phyloP scores from a whole-genome alignment of 2,888 invertebrate genomes.

The Zele albiditarsus region DNA sequence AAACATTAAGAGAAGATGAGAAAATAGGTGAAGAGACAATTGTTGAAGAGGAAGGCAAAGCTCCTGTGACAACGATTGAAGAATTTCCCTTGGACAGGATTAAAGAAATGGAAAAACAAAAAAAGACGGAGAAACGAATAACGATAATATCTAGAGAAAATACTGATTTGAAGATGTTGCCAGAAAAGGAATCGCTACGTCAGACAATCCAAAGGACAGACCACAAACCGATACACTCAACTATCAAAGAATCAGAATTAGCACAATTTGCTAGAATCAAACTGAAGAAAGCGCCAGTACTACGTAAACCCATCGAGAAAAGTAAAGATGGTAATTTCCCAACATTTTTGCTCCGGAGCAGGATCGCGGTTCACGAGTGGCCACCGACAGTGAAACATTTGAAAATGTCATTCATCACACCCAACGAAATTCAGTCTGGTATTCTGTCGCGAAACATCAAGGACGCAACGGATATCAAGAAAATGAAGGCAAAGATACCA shows the following conservation, averaged over 20 bases:
- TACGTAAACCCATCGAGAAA: slow-evolving; percentile 56
- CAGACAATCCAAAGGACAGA: slow-evolving; percentile 78
- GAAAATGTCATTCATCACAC: slow-evolving; percentile 73
- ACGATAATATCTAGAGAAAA: slow-evolving; percentile 56
- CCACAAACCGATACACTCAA: slow-evolving; percentile 77
- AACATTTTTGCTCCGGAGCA: slow-evolving; percentile 82
- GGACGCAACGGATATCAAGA: slow-evolving; percentile 80
- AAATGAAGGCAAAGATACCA: slow-evolving; percentile 76
- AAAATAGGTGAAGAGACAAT: slow-evolving; percentile 60
- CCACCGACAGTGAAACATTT: slow-evolving; percentile 77
- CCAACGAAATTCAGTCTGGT: slow-evolving; percentile 77
- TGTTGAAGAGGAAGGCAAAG: slow-evolving; percentile 45
- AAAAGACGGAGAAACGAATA: slow-evolving; percentile 48
- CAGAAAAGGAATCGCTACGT: slow-evolving; percentile 68
- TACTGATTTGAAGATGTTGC: slow-evolving; percentile 55
- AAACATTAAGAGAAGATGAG: slow-evolving; percentile 53
- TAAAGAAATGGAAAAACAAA: slow-evolving; percentile 33
- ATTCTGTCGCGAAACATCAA: slow-evolving; percentile 82
- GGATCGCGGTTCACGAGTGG: slow-evolving; percentile 79
- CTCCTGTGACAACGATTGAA: slow-evolving; percentile 46
- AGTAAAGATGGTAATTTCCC: slow-evolving; percentile 77
- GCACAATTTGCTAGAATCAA: slow-evolving; percentile 81
- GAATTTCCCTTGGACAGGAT: slow-evolving; percentile 51
- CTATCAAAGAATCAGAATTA: slow-evolving; percentile 76
- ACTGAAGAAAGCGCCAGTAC: slow-evolving; percentile 77